Percentiles rank a stretch among this genome's conserved stretches.
Evolutionary conservation across 1,140 invertebrate genomes (phyloP).

Genomic region (Chymomyza costata): DNA sequence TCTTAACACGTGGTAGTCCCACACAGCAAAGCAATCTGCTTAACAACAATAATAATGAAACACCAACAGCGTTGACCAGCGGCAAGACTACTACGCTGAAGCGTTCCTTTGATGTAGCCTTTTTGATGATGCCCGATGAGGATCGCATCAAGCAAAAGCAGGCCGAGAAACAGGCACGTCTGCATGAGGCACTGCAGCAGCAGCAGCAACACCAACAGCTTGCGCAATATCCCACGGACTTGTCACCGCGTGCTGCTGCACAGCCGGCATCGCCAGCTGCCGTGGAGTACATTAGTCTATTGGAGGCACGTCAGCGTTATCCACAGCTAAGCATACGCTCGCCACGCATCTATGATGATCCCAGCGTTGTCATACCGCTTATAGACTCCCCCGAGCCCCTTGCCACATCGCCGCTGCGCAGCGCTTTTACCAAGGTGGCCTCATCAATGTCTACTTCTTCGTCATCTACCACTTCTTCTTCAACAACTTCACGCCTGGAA

Average conservation of each 20-base stretch:
- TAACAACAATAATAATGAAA: constrained; percentile 56
- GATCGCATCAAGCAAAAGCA: constrained; percentile 83
- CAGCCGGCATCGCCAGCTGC: constrained; percentile 56
- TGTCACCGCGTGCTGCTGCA: constrained; percentile 49
- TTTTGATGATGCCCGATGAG: constrained; percentile 90
- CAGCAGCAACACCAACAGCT: constrained; percentile 29
- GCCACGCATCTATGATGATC: constrained; percentile 70
- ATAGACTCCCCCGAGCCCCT: constrained; percentile 52
- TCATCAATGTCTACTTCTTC: constrained; percentile 76
- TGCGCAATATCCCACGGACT: constrained; percentile 50
- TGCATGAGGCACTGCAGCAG: constrained; percentile 73
- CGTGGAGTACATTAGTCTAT: constrained; percentile 52
- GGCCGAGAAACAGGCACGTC: constrained; percentile 78
- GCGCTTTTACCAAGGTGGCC: constrained; percentile 87
- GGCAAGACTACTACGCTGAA: constrained; percentile 77
- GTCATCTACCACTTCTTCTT: constrained; percentile 56
- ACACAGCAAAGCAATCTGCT: constrained; percentile 19
- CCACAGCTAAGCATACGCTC: constrained; percentile 59
- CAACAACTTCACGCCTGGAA: constrained; percentile 75
- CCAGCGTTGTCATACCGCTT: constrained; percentile 55
- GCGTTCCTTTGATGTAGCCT: constrained; percentile 90
- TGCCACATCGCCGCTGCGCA: constrained; percentile 77
- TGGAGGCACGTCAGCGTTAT: constrained; percentile 64
- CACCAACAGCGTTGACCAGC: constrained; percentile 19
- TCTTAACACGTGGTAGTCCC: constrained; percentile 13